Conservation (phyloP, 2,113 vertebrate genomes). For the Ginglymostoma cirratum region DNA sequence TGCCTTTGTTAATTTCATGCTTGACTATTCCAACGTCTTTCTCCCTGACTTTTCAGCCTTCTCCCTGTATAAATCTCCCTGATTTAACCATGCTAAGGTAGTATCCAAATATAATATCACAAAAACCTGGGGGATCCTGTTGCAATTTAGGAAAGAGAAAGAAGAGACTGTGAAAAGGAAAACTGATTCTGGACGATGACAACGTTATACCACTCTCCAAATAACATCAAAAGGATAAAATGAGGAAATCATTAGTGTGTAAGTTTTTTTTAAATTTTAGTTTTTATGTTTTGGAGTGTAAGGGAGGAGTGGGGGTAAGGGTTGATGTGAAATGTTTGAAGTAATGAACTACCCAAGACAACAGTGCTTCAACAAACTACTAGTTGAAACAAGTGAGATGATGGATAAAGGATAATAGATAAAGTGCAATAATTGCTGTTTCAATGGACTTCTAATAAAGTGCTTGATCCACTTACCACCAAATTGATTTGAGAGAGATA, state of each 20-base stretch:
- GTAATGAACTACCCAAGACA: not conserved
- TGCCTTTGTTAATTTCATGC: not conserved
- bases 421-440: not conserved
- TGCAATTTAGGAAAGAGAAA: not conserved
- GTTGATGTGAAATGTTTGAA: not conserved
- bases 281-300: not conserved
- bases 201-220: not conserved
- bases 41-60: not conserved
- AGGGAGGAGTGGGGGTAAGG: no score
- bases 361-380: not conserved
- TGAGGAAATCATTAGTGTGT: not conserved
- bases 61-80: not conserved
- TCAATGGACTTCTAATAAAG: not conserved
- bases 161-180: not conserved
- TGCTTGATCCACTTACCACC: not conserved
- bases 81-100: not conserved
- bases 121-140: not conserved
- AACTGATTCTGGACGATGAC: not conserved
- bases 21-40: not conserved
- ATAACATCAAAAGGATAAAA: not conserved
- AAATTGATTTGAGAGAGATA: not conserved
- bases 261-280: not conserved
- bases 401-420: no score
- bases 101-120: not conserved
- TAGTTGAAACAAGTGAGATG: not conserved